Percentiles rank a stretch among this genome's conserved stretches.
Conservation (phyloP, 2,888 invertebrate genomes). For the Amiota communis region DNA sequence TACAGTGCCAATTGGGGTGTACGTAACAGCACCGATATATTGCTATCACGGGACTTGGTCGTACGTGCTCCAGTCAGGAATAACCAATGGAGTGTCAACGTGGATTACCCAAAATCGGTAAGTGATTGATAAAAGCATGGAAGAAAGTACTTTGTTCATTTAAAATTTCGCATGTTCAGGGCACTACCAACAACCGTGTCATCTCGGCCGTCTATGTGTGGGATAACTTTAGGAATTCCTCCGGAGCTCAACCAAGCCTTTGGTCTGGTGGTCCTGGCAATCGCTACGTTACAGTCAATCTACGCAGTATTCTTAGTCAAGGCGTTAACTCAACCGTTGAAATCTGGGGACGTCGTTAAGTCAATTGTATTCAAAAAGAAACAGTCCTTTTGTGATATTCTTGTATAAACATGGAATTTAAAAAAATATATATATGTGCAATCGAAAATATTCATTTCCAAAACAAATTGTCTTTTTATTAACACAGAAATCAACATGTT, state of each 20-base stretch:
- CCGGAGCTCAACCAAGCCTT: constrained; percentile 55
- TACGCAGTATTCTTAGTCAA: constrained; percentile 44
- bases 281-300: constrained; percentile 46
- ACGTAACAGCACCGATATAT: constrained; percentile 39
- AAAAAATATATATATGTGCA: constrained; percentile 18
- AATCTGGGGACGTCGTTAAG: constrained; percentile 50
- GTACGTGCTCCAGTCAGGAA: constrained; percentile 48
- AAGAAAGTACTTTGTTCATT: background rate
- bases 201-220: constrained; percentile 51
- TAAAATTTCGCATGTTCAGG: constrained; percentile 41
- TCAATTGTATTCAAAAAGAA: background rate
- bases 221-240: constrained; percentile 60
- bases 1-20: constrained; percentile 52
- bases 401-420: background rate
- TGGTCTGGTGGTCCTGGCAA: constrained; percentile 55
- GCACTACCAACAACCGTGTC: constrained; percentile 39
- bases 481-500: background rate
- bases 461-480: constrained; percentile 25
- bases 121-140: constrained; percentile 34
- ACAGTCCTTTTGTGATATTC: background rate
- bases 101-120: constrained; percentile 51
- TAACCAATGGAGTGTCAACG: constrained; percentile 44
- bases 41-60: constrained; percentile 48
- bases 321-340: constrained; percentile 61
- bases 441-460: background rate